phyloP scores from a whole-genome alignment of 1,140 invertebrate genomes.

The Caenorhabditis inopinata region DNA sequence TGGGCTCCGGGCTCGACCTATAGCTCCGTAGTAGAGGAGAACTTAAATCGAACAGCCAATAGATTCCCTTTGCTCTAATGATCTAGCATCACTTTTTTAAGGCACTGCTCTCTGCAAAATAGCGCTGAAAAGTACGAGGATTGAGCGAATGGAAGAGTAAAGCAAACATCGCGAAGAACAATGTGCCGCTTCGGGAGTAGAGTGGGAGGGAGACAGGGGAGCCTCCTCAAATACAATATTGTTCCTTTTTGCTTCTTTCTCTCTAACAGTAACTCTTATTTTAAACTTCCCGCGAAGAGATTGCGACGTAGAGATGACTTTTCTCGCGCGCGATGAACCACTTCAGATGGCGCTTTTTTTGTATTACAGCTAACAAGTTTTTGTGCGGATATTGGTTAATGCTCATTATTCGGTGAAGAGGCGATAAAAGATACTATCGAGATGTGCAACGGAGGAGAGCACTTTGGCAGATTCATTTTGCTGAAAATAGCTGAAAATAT shows the following conservation, averaged over 20 bases:
- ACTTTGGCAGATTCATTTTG: too few species aligned
- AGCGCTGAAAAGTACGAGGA: not conserved
- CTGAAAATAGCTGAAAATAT: too few species aligned
- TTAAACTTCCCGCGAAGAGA: not conserved
- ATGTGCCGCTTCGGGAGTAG: not conserved
- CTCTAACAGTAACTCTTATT: not conserved
- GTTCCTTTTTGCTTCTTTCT: not conserved
- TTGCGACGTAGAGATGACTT: not conserved
- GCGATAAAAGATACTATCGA: not conserved
- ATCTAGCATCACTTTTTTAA: conserved; percentile 29
- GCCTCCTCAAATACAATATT: conserved; percentile 27
- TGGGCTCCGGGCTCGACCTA: too few species aligned
- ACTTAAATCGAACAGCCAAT: conserved; percentile 26
- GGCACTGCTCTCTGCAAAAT: not conserved
- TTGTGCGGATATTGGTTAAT: not conserved
- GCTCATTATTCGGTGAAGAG: not conserved
- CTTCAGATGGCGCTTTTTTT: conserved; percentile 19
- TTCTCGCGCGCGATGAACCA: not conserved
- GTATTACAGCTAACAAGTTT: conserved; percentile 18
- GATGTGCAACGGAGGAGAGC: too few species aligned
- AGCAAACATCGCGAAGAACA: conserved; percentile 12
- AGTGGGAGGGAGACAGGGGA: not conserved
- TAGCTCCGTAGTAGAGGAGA: not conserved
- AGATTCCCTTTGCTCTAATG: not conserved
- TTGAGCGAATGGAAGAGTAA: not conserved